These are phyloP conservation scores for Drosophila mimica DNA, from an alignment of 2,888 invertebrate species.

Conservation along the genomic window DNA sequence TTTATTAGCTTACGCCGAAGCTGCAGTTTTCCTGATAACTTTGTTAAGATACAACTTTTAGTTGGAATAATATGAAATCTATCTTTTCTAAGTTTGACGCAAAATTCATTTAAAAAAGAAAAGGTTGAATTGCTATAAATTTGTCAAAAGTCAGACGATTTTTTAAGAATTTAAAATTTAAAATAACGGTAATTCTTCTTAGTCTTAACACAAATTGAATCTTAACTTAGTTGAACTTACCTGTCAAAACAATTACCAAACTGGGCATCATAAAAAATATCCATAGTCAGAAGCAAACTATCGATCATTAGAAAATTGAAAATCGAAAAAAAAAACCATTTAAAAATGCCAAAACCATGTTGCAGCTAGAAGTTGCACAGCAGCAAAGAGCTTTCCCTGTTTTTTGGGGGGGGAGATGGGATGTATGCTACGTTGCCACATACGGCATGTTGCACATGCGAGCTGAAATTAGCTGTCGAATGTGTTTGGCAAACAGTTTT, in stretches of 20 bases:
- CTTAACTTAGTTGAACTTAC: neutral
- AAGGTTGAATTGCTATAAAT: neutral
- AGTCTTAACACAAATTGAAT: neutral
- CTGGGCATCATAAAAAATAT: neutral
- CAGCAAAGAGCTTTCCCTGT: conserved; percentile 18
- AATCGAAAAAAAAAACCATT: neutral
- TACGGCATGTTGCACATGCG: conserved; percentile 21
- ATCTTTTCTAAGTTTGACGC: neutral
- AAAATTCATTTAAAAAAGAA: neutral
- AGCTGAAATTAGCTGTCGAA: conserved; percentile 50
- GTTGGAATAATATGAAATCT: neutral
- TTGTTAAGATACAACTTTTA: neutral
- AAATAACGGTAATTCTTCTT: neutral
- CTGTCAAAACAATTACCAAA: neutral
- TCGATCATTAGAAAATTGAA: neutral
- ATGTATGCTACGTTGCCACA: neutral
- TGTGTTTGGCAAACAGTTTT: conserved; percentile 33
- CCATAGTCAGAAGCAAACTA: neutral
- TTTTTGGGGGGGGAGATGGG: neutral
- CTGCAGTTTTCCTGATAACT: neutral
- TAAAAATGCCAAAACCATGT: neutral
- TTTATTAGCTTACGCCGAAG: neutral
- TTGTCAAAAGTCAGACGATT: too few species aligned
- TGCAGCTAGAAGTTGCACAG: neutral
- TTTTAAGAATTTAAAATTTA: too few species aligned